These are phyloP conservation scores for Saxidomus purpurata DNA, from an alignment of 1,140 invertebrate genomes.

Conservation along the genomic window DNA sequence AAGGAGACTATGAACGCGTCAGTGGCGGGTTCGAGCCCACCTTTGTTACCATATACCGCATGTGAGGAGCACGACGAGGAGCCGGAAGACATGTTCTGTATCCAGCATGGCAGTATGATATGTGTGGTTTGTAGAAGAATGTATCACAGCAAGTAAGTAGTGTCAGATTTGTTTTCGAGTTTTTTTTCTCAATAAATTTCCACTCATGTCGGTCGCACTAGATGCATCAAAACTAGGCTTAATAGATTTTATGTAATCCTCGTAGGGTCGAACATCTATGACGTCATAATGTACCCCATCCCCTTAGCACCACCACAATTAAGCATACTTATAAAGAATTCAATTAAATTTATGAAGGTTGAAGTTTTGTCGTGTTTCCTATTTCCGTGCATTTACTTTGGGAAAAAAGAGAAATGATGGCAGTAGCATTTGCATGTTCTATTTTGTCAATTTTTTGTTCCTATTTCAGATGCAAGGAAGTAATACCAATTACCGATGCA, in stretches of 20 bases:
- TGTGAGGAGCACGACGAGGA: constrained; percentile 35
- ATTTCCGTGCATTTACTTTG: too few species aligned
- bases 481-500: constrained; percentile 22
- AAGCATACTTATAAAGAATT: neutral
- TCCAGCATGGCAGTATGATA: constrained; percentile 19
- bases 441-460: too few species aligned
- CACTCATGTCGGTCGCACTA: neutral
- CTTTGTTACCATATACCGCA: neutral
- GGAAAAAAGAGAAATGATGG: too few species aligned
- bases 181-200: neutral
- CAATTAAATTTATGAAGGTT: too few species aligned
- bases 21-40: neutral
- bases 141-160: constrained; percentile 49
- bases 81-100: constrained; percentile 50
- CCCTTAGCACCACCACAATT: neutral
- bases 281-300: neutral
- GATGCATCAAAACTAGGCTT: neutral
- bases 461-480: constrained; percentile 12
- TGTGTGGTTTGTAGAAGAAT: constrained; percentile 38
- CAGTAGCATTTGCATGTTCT: too few species aligned
- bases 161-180: neutral
- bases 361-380: too few species aligned
- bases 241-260: too few species aligned
- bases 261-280: too few species aligned
- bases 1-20: neutral